Base-by-base conservation (phyloP, 2,888 invertebrate genomes). In the Galeruca laticollis region DNA sequence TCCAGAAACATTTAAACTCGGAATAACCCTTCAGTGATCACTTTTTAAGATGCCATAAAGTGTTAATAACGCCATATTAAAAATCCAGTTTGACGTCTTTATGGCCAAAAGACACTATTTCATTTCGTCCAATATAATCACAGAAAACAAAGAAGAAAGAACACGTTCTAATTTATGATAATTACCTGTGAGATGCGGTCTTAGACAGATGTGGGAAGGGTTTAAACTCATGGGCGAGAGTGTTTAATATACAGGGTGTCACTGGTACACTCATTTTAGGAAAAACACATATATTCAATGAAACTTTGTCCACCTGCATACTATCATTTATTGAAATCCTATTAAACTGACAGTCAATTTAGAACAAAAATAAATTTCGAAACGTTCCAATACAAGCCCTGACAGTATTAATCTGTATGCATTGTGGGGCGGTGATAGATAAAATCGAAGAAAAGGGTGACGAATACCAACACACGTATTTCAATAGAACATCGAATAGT, bases 131-230 rank as follows among this genome's bases (percentile, higher is more conserved):
- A 43, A 66, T 69, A 68, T 68, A 71, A 68, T 72, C 67, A 60
- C 60, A 60, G 60, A 66, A 66, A 40, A 67, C n/a, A 33, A 67
- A 57, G 49, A 59, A 65, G 57, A 59, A 78, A 75, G 75, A 78
- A 77, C 75, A 70, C 69, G 71, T 73, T 74, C 77, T 80, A 80
- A 82, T 81, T 81, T 81, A 82, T 79, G 81, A 78, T 81, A 81
- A 81, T 81, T 80, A 78, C 79, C 73, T 77, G 35, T 31, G n/a
- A 31, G 31, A 13, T 13, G 51, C 51, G 26, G 56, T 35, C 18
- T 76, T 72, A 74, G 75, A 75, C 75, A 75, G 76, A 72, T 77
- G 31, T 73, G 73, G 69, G 73, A 74, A 76, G 77, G 79, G 77
- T 79, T 79, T 79, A 79, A 81, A 80, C 18, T 47, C 47, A 26